Percentiles rank a stretch among this genome's conserved stretches.
phyloP scores from a whole-genome alignment of 2,888 invertebrate genomes.

The Drosophila bunnanda region DNA sequence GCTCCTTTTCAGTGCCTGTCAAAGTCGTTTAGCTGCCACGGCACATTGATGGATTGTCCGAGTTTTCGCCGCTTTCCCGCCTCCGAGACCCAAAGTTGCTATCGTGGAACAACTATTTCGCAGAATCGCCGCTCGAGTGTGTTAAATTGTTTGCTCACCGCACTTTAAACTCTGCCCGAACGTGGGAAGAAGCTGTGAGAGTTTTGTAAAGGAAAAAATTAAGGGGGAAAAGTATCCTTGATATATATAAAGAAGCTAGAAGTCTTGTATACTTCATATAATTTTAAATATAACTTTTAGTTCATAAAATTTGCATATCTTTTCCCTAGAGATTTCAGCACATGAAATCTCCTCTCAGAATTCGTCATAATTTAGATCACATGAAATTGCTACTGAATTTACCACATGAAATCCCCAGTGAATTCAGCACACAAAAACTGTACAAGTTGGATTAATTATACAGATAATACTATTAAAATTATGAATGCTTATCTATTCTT shows the following conservation, averaged over 20 bases:
- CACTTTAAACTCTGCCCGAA: constrained; percentile 30
- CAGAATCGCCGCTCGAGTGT: constrained; percentile 54
- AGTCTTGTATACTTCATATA: no score
- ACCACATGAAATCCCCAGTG: neutral
- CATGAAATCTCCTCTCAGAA: neutral
- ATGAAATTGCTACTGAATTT: no score
- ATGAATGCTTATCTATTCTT: neutral
- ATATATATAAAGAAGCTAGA: no score
- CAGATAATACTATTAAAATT: neutral
- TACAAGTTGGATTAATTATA: neutral
- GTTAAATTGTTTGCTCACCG: constrained; percentile 67
- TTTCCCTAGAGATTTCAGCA: neutral
- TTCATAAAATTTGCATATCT: neutral
- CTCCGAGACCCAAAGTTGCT: constrained; percentile 36
- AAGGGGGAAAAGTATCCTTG: neutral
- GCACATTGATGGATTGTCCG: constrained; percentile 40
- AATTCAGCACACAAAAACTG: neutral
- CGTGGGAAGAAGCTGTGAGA: constrained; percentile 54
- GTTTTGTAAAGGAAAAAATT: no score
- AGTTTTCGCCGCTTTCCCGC: constrained; percentile 27
- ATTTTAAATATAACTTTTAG: no score
- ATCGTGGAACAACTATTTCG: constrained; percentile 6
- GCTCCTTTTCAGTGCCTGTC: constrained; percentile 69
- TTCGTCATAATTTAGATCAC: no score
- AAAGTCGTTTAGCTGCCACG: constrained; percentile 62